Base-by-base conservation (phyloP, 2,797 vertebrate genomes). In the Urocyon cinereoargenteus region DNA sequence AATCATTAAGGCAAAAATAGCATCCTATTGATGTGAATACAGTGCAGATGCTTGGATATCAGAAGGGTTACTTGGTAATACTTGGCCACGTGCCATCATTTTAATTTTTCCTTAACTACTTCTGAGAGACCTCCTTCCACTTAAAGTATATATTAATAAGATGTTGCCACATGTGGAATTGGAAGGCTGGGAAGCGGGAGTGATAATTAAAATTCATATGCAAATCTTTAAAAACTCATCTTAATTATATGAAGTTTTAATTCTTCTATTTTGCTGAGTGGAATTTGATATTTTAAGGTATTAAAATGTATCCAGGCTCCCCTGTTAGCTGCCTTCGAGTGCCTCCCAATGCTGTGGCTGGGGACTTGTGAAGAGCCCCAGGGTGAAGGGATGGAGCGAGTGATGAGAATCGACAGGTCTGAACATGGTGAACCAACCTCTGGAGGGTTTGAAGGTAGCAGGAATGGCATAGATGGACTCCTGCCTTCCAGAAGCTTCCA, bases 171-270 rank as follows among this genome's bases (percentile, higher is more conserved):
- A 4, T 55, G 36, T 70, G 84, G 57, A 84, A 57, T 64, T 72
- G 19, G 21, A 55, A 53, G 57, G 6, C 57, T 62, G 51, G 85
- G 36, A 86, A 86, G 21, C 61, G 28, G 73, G 73, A 31, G 19
- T 57, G 66, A 62, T 82, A 36, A 72, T 92, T 90, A 93, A 85
- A 94, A 94, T 93, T 84, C 62, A 77, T n/a, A 59, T 34, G 36
- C n/a, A 82, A 18, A 72, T 96, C 75, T 86, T 91, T 90, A 81
- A 94, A 94, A 87, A 61, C 28, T 55, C 94, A 53, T 81, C 83
- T 84, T 66, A 62, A 85, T 86, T 77, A 64, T 55, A 66, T 26
- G 16, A 4, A 75, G 75, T 51, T 86, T 85, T 49, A 87, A 49
- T 59, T 72, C 13, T 92, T 70, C 64, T 40, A 2, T 81, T 61